Conservation (phyloP, 2,113 vertebrate species). For the Xerus inauris region DNA sequence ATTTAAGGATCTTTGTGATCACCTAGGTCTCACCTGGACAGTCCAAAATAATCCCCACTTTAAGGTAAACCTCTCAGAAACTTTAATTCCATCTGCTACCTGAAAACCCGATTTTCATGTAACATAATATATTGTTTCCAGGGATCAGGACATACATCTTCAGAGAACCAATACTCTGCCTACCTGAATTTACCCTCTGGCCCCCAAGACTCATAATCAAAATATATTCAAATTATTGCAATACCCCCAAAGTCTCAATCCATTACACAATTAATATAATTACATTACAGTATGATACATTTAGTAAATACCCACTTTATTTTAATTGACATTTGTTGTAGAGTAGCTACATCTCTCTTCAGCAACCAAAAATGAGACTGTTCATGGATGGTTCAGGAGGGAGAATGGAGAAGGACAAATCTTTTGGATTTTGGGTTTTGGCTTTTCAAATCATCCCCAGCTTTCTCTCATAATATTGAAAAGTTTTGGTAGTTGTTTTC, state of each 20-base stretch:
- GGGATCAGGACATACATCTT: background rate
- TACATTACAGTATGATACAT: background rate
- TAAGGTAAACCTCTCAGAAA: background rate
- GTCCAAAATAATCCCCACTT: background rate
- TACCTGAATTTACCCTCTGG: background rate
- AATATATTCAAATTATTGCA: background rate
- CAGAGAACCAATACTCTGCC: background rate
- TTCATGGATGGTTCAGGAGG: background rate
- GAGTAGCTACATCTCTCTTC: background rate
- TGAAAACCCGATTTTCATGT: background rate
- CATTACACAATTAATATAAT: background rate
- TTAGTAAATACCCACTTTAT: background rate
- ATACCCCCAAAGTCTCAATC: background rate
- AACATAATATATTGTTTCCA: background rate
- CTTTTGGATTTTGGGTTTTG: background rate
- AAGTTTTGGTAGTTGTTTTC: background rate
- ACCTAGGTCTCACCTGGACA: background rate
- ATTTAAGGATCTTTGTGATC: background rate
- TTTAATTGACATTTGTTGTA: slow-evolving; percentile 11
- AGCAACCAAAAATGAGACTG: background rate
- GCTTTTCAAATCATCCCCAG: background rate
- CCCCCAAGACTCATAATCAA: background rate
- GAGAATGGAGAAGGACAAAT: background rate
- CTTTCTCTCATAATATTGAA: background rate
- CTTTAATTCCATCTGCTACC: background rate